These are phyloP conservation scores for Acrobasis suavella DNA, from an alignment of 2,888 invertebrate species.

Conservation along the genomic window DNA sequence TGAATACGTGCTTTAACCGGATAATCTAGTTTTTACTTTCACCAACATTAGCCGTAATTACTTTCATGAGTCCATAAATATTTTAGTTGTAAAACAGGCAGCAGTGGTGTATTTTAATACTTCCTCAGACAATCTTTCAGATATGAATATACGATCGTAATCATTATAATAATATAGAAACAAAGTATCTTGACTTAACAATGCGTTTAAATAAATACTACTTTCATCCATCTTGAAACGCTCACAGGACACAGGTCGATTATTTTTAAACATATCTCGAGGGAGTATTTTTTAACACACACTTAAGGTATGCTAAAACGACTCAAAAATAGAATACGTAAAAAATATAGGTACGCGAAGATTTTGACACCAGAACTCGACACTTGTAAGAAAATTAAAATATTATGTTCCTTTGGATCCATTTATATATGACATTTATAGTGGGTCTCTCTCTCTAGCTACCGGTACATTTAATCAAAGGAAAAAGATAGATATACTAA, in stretches of 20 bases:
- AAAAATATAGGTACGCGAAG: too few relatives aligned
- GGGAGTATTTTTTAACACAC: too few relatives aligned
- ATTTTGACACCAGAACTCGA: too few relatives aligned
- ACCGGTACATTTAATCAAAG: background rate
- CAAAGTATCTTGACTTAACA: background rate
- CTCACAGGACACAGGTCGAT: too few relatives aligned
- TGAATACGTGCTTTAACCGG: background rate
- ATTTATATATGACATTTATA: too few relatives aligned
- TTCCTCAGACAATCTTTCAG: background rate
- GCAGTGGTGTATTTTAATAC: background rate
- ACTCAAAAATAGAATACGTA: too few relatives aligned
- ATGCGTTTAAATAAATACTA: background rate
- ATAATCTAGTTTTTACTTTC: background rate
- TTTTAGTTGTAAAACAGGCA: background rate
- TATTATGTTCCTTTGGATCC: too few relatives aligned
- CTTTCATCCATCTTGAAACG: background rate
- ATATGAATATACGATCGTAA: too few relatives aligned
- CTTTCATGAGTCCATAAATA: background rate
- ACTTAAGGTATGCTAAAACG: too few relatives aligned
- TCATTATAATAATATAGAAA: background rate
- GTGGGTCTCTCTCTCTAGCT: background rate
- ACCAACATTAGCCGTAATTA: background rate
- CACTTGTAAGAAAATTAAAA: too few relatives aligned
- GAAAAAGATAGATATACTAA: background rate
- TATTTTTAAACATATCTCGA: too few relatives aligned